phyloP scores from a whole-genome alignment of 2,797 vertebrate genomes.

The Sebastes glaucus region DNA sequence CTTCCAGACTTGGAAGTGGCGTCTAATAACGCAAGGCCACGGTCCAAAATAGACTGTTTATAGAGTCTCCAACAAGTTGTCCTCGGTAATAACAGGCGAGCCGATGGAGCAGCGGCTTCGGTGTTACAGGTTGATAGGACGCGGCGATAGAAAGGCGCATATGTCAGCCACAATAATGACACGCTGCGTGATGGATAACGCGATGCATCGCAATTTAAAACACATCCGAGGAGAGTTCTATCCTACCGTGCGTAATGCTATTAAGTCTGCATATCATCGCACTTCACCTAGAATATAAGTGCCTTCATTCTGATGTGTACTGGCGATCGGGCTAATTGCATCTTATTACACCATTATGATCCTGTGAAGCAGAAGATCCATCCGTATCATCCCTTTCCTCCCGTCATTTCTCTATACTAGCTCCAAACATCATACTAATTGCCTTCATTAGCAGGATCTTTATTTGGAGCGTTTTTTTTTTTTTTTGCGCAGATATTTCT shows the following conservation, averaged over 20 bases:
- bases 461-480: constrained; percentile 13
- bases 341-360: constrained; percentile 51
- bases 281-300: constrained; percentile 33
- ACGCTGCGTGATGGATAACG: constrained; percentile 23
- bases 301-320: constrained; percentile 17
- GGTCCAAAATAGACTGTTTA: not conserved
- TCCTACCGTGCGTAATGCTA: constrained; percentile 35
- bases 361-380: constrained; percentile 56
- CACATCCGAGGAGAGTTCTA: constrained; percentile 28
- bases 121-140: constrained; percentile 75
- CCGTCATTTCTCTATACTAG: constrained; percentile 11
- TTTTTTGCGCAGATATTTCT: constrained; percentile 17
- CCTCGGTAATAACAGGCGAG: not conserved
- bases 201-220: constrained; percentile 40
- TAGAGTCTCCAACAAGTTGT: constrained; percentile 62
- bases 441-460: constrained; percentile 34
- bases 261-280: constrained; percentile 50
- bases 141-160: constrained; percentile 11
- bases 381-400: constrained; percentile 21
- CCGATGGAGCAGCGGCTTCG: constrained; percentile 4
- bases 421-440: constrained; percentile 57
- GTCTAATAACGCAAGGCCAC: not conserved
- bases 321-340: constrained; percentile 57
- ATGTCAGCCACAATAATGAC: constrained; percentile 31
- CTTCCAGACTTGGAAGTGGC: not conserved